Evolutionary conservation across 2,797 vertebrate genomes (phyloP).

Genomic region (Falco berigora): DNA sequence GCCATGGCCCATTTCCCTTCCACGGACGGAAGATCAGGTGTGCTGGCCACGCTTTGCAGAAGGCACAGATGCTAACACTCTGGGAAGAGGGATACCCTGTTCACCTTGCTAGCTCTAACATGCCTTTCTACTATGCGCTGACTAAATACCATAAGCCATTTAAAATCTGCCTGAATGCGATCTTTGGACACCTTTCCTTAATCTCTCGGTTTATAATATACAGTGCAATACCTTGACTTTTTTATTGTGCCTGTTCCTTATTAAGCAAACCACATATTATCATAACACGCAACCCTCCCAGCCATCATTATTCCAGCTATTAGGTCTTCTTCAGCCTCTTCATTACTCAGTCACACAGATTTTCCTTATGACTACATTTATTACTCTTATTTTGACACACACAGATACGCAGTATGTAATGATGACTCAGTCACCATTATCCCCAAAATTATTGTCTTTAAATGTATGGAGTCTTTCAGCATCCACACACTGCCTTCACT

Average conservation of each 20-base stretch:
- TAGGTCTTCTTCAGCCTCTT: constrained; percentile 24
- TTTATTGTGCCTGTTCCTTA: neutral
- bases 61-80: neutral
- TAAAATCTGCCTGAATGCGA: neutral
- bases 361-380: constrained; percentile 31
- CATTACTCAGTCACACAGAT: neutral
- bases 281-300: neutral
- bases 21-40: neutral
- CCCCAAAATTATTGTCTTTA: neutral
- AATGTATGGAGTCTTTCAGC: constrained; percentile 1
- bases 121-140: neutral
- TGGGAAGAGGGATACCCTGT: neutral
- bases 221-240: neutral
- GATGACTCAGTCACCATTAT: constrained; percentile 36
- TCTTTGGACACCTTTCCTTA: neutral
- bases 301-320: neutral
- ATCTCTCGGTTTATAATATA: neutral
- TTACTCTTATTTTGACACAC: constrained; percentile 15
- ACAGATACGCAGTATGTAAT: neutral
- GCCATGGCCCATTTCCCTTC: neutral
- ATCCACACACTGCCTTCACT: neutral
- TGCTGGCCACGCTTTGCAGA: neutral
- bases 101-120: neutral
- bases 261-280: neutral
- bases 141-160: neutral